phyloP scores from a whole-genome alignment of 2,113 vertebrate species.

The Euleptes europaea region DNA sequence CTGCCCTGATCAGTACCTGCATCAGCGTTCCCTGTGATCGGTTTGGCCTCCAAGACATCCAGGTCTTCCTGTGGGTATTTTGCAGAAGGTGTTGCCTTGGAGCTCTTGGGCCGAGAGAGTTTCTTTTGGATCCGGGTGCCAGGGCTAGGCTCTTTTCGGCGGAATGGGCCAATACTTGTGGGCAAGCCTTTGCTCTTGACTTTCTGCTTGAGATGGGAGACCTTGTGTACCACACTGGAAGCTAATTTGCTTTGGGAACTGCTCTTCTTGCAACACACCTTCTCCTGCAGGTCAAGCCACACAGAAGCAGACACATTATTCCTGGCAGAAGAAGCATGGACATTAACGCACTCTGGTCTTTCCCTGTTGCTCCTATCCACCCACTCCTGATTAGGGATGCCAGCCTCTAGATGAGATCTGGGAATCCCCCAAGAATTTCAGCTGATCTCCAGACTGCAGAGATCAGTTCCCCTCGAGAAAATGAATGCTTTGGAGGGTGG shows the following conservation, averaged over 20 bases:
- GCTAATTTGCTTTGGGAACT: conserved; percentile 71
- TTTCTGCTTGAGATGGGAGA: conserved; percentile 86
- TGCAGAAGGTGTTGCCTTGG: conserved; percentile 54
- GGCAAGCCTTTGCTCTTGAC: conserved; percentile 80
- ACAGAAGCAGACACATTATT: neutral
- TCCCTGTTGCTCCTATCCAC: too few relatives aligned
- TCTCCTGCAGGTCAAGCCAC: conserved; percentile 68
- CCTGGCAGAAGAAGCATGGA: too few relatives aligned
- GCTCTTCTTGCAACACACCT: conserved; percentile 78
- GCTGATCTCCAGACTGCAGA: too few relatives aligned
- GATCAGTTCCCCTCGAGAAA: too few relatives aligned
- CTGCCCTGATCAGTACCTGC: conserved; percentile 19
- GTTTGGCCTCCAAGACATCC: conserved; percentile 45
- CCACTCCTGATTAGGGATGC: too few relatives aligned
- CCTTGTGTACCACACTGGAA: conserved; percentile 77
- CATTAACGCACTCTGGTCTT: neutral
- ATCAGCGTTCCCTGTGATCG: neutral
- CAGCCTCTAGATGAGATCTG: too few relatives aligned
- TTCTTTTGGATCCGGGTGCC: conserved; percentile 79
- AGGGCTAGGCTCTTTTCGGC: conserved; percentile 77
- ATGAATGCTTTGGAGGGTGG: too few relatives aligned
- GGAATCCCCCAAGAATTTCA: too few relatives aligned
- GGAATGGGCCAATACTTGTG: conserved; percentile 74
- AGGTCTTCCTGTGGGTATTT: conserved; percentile 74
- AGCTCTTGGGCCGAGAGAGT: conserved; percentile 76